A percentile compares a stretch with the other conserved stretches of the same genome.
Conservation (phyloP, 2,113 vertebrate species). For the Urocynchramus pylzowi region DNA sequence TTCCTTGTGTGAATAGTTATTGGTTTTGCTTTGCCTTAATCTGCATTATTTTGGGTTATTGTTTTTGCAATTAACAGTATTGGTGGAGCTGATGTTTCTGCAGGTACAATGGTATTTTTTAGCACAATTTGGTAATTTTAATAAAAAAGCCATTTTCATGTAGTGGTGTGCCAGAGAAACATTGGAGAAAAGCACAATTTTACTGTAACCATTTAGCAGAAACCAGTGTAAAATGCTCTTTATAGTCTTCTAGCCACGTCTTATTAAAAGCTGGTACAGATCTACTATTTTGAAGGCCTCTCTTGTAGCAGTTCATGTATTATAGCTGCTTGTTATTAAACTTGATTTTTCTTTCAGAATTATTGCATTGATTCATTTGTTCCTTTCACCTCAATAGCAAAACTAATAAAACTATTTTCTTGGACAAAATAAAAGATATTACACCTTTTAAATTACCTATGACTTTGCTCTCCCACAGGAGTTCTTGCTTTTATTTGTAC, state of each 20-base stretch:
- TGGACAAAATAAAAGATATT: conserved; percentile 6
- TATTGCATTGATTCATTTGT: conserved; percentile 8
- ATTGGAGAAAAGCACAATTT: neutral
- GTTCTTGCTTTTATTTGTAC: neutral
- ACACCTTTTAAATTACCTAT: neutral
- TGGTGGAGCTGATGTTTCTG: neutral
- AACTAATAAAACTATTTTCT: conserved; percentile 47
- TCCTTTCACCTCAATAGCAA: conserved; percentile 13
- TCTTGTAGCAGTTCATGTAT: neutral
- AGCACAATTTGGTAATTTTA: neutral
- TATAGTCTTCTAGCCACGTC: neutral
- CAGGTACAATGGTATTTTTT: neutral
- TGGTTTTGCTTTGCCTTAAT: neutral
- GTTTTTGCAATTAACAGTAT: neutral
- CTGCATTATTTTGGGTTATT: neutral
- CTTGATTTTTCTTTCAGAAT: conserved; percentile 22
- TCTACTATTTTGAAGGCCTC: neutral
- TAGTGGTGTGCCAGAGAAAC: neutral
- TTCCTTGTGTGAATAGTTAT: neutral
- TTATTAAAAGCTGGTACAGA: conserved; percentile 14
- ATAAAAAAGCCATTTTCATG: neutral
- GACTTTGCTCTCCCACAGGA: neutral
- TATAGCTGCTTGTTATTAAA: conserved; percentile 22
- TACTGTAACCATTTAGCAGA: neutral
- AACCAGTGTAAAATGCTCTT: neutral